Percentiles rank a stretch among this genome's conserved stretches.
Evolutionary conservation across 1,140 invertebrate species (phyloP).

Genomic region (Listronotus oregonensis): DNA sequence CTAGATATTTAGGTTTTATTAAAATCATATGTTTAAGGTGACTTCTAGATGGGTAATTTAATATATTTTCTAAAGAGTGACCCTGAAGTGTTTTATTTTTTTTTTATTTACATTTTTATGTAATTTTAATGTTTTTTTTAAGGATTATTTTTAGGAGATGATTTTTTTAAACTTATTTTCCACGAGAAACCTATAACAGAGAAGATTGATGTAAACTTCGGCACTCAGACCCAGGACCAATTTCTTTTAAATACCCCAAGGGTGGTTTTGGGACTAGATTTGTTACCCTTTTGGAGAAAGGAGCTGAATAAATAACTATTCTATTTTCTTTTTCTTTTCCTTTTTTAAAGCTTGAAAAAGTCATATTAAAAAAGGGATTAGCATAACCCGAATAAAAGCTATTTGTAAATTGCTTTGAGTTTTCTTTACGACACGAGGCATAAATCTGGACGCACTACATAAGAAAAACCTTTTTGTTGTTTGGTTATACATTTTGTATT

Average conservation of each 20-base stretch:
- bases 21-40: too few relatives aligned
- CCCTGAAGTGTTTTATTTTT: too few relatives aligned
- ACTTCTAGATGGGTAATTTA: too few relatives aligned
- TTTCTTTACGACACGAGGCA: conserved; percentile 21
- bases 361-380: conserved; percentile 34
- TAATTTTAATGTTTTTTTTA: too few relatives aligned
- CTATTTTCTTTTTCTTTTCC: conserved; percentile 35
- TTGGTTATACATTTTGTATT: too few relatives aligned
- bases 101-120: too few relatives aligned
- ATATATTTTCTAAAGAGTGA: too few relatives aligned
- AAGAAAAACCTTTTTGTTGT: neutral
- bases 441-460: conserved; percentile 19
- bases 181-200: too few relatives aligned
- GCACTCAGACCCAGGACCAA: conserved; percentile 35
- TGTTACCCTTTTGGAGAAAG: conserved; percentile 39
- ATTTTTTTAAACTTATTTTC: too few relatives aligned
- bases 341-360: conserved; percentile 19
- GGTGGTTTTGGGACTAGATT: conserved; percentile 35
- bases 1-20: too few relatives aligned
- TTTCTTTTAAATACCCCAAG: conserved; percentile 39
- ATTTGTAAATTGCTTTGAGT: conserved; percentile 37
- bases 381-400: conserved; percentile 36
- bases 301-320: conserved; percentile 39
- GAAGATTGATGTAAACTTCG: conserved; percentile 27
- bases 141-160: too few relatives aligned